Evolutionary conservation across 1,140 invertebrate species (phyloP), one percentile per base, ranked within the genome.

Genomic region (Megalonaias nervosa): DNA sequence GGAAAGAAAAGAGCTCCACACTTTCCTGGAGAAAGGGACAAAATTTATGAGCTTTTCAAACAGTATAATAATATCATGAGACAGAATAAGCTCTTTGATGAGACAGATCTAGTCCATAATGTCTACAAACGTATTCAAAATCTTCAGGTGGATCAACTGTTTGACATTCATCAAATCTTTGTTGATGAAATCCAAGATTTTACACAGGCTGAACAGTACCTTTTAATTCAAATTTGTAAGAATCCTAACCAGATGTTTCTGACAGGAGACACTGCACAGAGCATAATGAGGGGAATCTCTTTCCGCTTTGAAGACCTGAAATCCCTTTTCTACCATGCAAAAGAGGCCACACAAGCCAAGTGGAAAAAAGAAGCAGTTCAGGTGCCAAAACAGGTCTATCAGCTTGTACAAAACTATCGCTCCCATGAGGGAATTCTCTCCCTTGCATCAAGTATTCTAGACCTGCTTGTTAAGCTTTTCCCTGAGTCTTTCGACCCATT

Each of bases 171-270:
- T 61, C 21, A 17, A 61, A 61, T 61, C 60, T 87, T 77, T 81
- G 84, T 87, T 4, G 86, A 87, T 73, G 86, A 87, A 65, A 85
- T 81, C 5, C 86, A 87, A 64, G 86, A 87, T 69, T 87, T 87
- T 77, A 85, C 86, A 0, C 85, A 86, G 67, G 85, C 85, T 57
- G 86, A 87, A 67, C 72, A 86, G 61, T 83, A 77, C 55, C 75
- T 87, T 9, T 73, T 87, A 65, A 81, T 87, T 15, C 77, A 69
- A 16, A 57, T 86, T 58, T 81, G 79, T 23, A 67, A 80, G 65
- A 75, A 82, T 62, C 86, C 86, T 17, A 87, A 86, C 72, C 61
- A 80, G 16, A 85, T 86, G 80, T 87, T 87, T 71, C 75, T 87
- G 57, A 86, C 86, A 5, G 86, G 86, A 19, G 86, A 87, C 73